Percentiles rank a stretch among this genome's conserved stretches.
Evolutionary conservation across 2,888 invertebrate genomes (phyloP).

Genomic region (Odontothrips loti): DNA sequence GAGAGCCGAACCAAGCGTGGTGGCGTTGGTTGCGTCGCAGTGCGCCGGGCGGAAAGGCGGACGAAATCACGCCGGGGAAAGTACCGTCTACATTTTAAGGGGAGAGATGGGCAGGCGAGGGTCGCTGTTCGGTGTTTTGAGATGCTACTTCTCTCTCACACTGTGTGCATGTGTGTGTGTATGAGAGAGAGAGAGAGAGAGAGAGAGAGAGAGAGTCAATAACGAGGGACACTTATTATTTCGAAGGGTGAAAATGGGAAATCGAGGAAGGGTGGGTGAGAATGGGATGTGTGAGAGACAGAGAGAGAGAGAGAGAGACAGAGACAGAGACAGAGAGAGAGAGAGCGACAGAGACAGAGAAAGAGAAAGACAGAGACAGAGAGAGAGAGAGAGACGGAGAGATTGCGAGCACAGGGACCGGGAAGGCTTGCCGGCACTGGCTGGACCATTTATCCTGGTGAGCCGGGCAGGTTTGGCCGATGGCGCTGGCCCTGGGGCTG

Average conservation of each 20-base stretch:
- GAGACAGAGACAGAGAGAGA: too few species aligned
- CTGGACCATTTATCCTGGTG: background rate
- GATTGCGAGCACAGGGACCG: background rate
- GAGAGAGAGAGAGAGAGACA: background rate
- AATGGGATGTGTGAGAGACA: too few species aligned
- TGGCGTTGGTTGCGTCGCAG: background rate
- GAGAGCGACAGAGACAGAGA: background rate
- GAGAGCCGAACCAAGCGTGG: background rate
- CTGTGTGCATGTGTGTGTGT: too few species aligned
- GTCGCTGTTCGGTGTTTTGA: too few species aligned
- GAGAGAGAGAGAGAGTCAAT: background rate
- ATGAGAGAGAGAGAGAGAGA: too few species aligned
- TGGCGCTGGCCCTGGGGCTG: background rate
- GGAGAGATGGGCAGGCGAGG: background rate
- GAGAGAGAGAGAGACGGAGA: constrained; percentile 26
- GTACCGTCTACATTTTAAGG: background rate
- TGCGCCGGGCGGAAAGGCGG: background rate
- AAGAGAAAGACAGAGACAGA: background rate
- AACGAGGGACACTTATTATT: too few species aligned
- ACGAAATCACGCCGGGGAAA: background rate
- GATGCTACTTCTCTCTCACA: too few species aligned
- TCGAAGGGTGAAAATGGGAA: too few species aligned
- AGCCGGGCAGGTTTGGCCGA: background rate
- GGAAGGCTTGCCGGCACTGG: too few species aligned
- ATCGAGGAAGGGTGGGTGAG: too few species aligned